Evolutionary conservation across 1,140 invertebrate genomes (phyloP).

Genomic region (Euwallacea fornicatus): DNA sequence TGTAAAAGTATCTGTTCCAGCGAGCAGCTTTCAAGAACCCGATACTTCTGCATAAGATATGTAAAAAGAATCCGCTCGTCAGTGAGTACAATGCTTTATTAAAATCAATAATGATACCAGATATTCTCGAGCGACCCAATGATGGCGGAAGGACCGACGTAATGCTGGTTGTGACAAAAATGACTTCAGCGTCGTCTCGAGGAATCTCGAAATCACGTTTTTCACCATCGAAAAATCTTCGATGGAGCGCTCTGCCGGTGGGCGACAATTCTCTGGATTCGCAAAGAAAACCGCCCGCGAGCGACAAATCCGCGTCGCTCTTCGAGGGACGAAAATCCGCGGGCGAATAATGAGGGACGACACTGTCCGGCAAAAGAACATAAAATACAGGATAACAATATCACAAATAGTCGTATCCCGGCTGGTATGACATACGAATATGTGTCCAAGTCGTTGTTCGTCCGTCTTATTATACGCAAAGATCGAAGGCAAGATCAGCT

Average conservation of each 20-base stretch:
- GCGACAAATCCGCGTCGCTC: no score
- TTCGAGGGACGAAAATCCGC: no score
- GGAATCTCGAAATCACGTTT: no score
- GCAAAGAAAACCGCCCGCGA: no score
- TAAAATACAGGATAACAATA: slow-evolving; percentile 35
- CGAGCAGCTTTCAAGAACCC: slow-evolving; percentile 28
- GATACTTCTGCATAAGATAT: slow-evolving; percentile 36
- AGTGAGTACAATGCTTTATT: slow-evolving; percentile 33
- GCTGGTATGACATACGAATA: slow-evolving; percentile 34
- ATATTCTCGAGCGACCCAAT: not conserved
- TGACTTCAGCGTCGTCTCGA: no score
- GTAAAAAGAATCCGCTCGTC: slow-evolving; percentile 33
- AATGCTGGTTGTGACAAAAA: no score
- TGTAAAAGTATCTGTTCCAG: slow-evolving; percentile 33
- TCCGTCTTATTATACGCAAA: slow-evolving; percentile 33
- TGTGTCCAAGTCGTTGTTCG: slow-evolving; percentile 30
- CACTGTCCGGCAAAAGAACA: slow-evolving; percentile 11
- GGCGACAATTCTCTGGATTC: no score
- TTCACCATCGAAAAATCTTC: no score
- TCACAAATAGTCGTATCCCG: slow-evolving; percentile 27
- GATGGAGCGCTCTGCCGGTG: no score
- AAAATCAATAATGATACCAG: slow-evolving; percentile 35
- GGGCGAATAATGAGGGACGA: not conserved
- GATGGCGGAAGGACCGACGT: no score
- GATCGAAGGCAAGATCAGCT: slow-evolving; percentile 20